These are phyloP conservation scores for Gasteruption jaculator DNA, from an alignment of 2,888 invertebrate genomes.

Conservation along the genomic window DNA sequence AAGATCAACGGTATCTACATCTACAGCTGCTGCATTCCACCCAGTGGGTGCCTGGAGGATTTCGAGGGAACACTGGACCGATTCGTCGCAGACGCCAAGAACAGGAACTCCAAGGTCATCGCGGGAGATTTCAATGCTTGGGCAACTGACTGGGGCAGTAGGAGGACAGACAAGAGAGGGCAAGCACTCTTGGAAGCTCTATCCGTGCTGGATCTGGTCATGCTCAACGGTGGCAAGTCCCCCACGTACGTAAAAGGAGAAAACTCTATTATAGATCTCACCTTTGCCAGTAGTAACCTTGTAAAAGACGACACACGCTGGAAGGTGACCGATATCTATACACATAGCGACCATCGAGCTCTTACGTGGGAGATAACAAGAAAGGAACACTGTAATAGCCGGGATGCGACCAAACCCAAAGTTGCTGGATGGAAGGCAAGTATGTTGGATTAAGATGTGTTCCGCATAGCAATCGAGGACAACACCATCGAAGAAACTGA, in stretches of 20 bases:
- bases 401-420: not conserved
- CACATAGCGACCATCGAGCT: conserved; percentile 15
- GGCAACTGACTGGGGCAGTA: conserved; percentile 26
- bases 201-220: conserved; percentile 17
- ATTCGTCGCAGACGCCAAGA: conserved; percentile 18
- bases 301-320: conserved; percentile 15
- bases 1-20: conserved; percentile 15
- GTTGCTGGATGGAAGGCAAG: conserved; percentile 5
- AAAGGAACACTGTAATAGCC: too few relatives aligned
- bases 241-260: conserved; percentile 22
- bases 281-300: conserved; percentile 25
- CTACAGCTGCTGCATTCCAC: conserved; percentile 18
- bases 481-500: conserved; percentile 2
- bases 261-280: conserved; percentile 26
- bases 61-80: conserved; percentile 18
- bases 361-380: conserved; percentile 7
- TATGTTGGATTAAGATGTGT: not conserved
- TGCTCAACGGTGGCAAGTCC: conserved; percentile 18
- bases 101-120: conserved; percentile 18
- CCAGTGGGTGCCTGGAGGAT: conserved; percentile 11
- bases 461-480: not conserved
- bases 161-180: conserved; percentile 19
- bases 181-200: conserved; percentile 18
- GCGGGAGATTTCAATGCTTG: conserved; percentile 26
- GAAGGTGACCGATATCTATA: conserved; percentile 15